Evolutionary conservation across 2,888 invertebrate species (phyloP).

Genomic region (Cynaeus angustus): DNA sequence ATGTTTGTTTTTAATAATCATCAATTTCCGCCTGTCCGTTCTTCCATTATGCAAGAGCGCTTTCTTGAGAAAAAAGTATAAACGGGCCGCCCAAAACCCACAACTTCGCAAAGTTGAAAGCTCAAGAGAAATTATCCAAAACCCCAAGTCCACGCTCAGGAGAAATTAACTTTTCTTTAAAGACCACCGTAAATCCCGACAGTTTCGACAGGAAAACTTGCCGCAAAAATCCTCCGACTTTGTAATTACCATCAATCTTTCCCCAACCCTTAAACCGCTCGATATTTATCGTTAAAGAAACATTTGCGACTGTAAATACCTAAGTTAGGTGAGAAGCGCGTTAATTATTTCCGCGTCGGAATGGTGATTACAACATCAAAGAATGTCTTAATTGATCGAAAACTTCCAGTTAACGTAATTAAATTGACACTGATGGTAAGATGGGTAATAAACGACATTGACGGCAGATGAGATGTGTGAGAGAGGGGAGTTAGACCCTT

Average conservation of each 20-base stretch:
- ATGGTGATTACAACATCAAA: conserved; percentile 25
- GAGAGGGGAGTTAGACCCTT: no score
- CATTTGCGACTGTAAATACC: neutral
- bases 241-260: conserved; percentile 30
- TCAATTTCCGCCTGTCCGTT: no score
- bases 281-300: conserved; percentile 6
- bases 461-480: neutral
- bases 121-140: conserved; percentile 36
- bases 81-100: neutral
- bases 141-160: conserved; percentile 19
- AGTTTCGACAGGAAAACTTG: conserved; percentile 25
- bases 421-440: conserved; percentile 18
- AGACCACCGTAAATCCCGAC: conserved; percentile 25
- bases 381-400: conserved; percentile 41
- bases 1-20: no score
- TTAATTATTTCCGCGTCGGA: conserved; percentile 36
- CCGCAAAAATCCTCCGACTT: conserved; percentile 25
- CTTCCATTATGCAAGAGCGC: neutral
- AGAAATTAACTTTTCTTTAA: conserved; percentile 34
- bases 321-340: conserved; percentile 20
- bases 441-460: neutral
- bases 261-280: conserved; percentile 1
- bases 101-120: conserved; percentile 16
- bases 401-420: conserved; percentile 24
- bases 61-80: neutral